Evolutionary conservation across 2,113 vertebrate genomes (phyloP), one percentile per base, ranked within the genome.

Genomic region (Polypterus bichir): DNA sequence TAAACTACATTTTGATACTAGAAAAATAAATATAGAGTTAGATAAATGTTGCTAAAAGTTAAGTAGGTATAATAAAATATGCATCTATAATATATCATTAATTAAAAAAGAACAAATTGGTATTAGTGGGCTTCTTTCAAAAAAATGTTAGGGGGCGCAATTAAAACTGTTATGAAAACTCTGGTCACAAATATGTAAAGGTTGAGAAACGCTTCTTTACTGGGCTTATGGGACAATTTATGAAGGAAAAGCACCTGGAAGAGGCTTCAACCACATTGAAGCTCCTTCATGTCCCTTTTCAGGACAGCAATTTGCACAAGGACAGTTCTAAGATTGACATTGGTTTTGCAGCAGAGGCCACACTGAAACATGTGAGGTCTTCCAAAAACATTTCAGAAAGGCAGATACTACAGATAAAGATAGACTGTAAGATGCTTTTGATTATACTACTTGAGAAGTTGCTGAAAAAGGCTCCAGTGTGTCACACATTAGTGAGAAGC

Each of bases 401-500:
- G 48, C 67, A 65, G 51, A 51, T 9, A 59, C 55, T 62, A 48
- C 63, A 69, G 9, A 46, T 70, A 49, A 65, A 65, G 66, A 61
- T 68, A 51, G 64, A 61, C 61, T 68, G 55, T 51, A 71, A 62
- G 54, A 61, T 10, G 56, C 49, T 64, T 55, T 62, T 68, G 64
- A 63, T 66, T n/a, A 63, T 55, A 59, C 62, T 70, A 5, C 58
- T 62, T 60, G 48, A 64, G 27, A 65, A 65, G 60, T n/a, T 65
- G 46, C 61, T 70, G 61, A 68, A 61, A 65, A 71, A 71, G 62
- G 59, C 59, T 68, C 64, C 64, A 60, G 46, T 64, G 44, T 62
- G 69, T 62, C 52, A 69, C 52, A 56, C 49, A 44, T 62, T 65
- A 56, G 57, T 65, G 48, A 66, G 67, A 69, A 66, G 60, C 59